Base-by-base conservation (phyloP, 1,140 invertebrate genomes). In the Drosophila insularis region DNA sequence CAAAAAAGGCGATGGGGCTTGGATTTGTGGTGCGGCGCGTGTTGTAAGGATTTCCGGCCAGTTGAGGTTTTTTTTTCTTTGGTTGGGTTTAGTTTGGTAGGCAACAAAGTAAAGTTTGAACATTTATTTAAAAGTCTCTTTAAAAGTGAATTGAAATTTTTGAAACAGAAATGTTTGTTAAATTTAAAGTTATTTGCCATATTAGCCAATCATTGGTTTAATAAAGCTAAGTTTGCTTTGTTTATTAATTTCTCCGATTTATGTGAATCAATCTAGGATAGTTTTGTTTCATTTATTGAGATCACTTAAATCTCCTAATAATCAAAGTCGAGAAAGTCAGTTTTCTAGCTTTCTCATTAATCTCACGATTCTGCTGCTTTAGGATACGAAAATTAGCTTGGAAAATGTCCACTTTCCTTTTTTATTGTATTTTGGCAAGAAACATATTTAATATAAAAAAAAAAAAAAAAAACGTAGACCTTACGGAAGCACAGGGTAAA, bases 21-120 rank as follows among this genome's bases (percentile, higher is more conserved):
- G 39, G 6, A 13, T 46, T 62, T 62, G 37, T 39, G 71, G 58
- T 40, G 21, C 19, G 40, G 21, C 40, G 54, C 35, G 31, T 55
- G 31, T 74, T 68, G 64, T 58, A 35, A 66, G 72, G 73, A 75
- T 75, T 75, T 75, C 73, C 73, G 72, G 73, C 75, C 73, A 75
- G 72, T 66, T 43, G 23, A 37, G 59, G 71, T 11, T 19, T 50
- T 50, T 50, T 2, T 1, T 50, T 66, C n/a, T 74, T 68, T 56
- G 39, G 53, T 74, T 63, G 71, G 63, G 46, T 50, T 74, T 53
- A 55, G 63, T 56, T 31, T 37, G 53, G 70, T 35, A 21, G 72
- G 63, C 72, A 74, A 61, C 71, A 71, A 71, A 74, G 74, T 74
- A 74, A 67, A 66, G 60, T 17, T 56, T 40, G 56, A 19, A 46